Percentiles rank a stretch among this genome's conserved stretches.
Evolutionary conservation across 2,113 vertebrate genomes (phyloP).

Genomic region (Dendrocopos noguchii): DNA sequence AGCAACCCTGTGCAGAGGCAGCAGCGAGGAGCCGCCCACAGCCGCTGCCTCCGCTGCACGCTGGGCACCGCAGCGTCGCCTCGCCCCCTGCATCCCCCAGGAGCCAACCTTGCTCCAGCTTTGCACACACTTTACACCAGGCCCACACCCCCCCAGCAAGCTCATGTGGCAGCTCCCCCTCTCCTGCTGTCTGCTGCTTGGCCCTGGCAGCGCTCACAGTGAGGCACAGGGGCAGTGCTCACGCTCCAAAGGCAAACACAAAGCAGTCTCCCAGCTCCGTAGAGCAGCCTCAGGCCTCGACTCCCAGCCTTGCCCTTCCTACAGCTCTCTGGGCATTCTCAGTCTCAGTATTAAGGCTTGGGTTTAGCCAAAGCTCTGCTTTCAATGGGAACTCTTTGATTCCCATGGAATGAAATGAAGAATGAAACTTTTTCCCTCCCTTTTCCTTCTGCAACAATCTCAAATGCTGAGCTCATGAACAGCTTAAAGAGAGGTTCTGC

Average conservation of each 20-base stretch:
- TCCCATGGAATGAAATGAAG: background rate
- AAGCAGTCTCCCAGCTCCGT: background rate
- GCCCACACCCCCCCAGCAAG: background rate
- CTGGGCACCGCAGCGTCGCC: background rate
- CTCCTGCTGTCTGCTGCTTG: background rate
- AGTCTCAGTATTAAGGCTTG: background rate
- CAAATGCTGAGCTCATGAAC: background rate
- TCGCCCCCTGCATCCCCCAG: background rate
- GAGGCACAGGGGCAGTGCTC: fast-evolving
- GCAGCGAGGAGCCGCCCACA: background rate
- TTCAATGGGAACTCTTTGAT: background rate
- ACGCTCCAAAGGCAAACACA: background rate
- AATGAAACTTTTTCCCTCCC: background rate
- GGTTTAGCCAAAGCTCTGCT: background rate
- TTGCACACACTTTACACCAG: background rate
- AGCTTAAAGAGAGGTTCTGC: background rate
- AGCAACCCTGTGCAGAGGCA: background rate
- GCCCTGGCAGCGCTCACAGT: background rate
- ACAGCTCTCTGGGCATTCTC: background rate
- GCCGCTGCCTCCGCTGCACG: fast-evolving
- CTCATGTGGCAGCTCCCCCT: background rate
- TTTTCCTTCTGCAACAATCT: background rate
- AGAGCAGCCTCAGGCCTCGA: background rate
- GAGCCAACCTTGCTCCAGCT: fast-evolving
- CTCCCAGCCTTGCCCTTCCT: background rate